Evolutionary conservation across 2,797 vertebrate genomes (phyloP), one percentile per base, ranked within the genome.

Genomic region (Gadopsis marmoratus): DNA sequence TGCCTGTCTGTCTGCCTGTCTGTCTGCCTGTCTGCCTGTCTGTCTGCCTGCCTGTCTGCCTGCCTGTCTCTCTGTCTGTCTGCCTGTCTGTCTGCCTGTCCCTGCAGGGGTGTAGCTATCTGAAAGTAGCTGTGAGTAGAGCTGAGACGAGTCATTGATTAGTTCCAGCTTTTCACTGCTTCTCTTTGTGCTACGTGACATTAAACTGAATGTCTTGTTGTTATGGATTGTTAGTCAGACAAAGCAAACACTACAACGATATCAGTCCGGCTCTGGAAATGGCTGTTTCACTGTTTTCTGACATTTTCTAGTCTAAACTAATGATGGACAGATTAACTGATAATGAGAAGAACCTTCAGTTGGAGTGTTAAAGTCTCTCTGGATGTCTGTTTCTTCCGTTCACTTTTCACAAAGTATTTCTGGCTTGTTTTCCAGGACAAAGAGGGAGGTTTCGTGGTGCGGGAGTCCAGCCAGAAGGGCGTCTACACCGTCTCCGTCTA

Each of bases 401-500:
- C 3, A 26, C 54, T 16, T 39, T 39, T 39, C 39, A 41, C 48
- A 45, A 7, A 39, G 56, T 74, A 0, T 50, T 19, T 79, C 3
- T 48, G 31, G 3, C n/a, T 29, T 71, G 31, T 59, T 39, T 67
- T 91, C 31, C 85, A 98, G 97, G 92, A 91, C 61, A 97, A 94
- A 87, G 96, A 97, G 75, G 97, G 97, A 0, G 94, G 96, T 0
- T 98, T 97, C 78, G 89, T 97, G 70, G 97, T 98, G 68, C 95
- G 97, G 76, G 95, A 97, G 81, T 98, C 97, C 41, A 97, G 96
- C 76, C 96, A 95, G 78, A 91, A 91, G 39, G 96, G 96, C 14
- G 81, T 94, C 51, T 96, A 97, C 85, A 97, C 94, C 0, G 95
- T 98, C 23, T 98, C 96, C 0, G 86, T 98, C 58, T 97, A 96